Base-by-base conservation (phyloP, 2,113 vertebrate genomes). In the Oryzias curvinotus region DNA sequence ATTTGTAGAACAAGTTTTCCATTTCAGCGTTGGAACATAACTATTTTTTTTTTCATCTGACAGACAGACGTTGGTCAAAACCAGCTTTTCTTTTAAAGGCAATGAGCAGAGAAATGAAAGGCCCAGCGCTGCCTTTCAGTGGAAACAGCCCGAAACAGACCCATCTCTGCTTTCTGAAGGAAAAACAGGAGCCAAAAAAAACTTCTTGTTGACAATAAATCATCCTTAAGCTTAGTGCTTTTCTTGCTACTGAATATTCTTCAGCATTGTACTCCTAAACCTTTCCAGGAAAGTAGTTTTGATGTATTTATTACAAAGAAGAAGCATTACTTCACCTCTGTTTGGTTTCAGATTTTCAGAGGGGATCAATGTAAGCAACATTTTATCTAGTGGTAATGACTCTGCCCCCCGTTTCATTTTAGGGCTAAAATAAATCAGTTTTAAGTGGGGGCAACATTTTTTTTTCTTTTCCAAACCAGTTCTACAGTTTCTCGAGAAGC, bases 171-270 rank as follows among this genome's bases (percentile, higher is more conserved):
- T 87, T 83, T 79, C 78, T 82, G 53, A 6, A 57, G 52, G 65
- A 73, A 10, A 52, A n/a, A 5, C 52, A 16, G 16, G 26, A 56
- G 88, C 90, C 88, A 89, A 90, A 60, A 88, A 52, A 76, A 84
- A 85, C 87, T 83, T 55, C 73, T 74, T 80, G 54, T 71, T 78
- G 76, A 89, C 84, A 78, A 77, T 88, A 91, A 91, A 91, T 90
- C 87, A 88, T 84, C 80, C 75, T 46, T 26, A 47, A 67, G 70
- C 68, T 72, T 79, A 70, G 73, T 84, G 49, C 56, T 70, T 53
- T 65, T 63, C 63, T 68, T 72, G 87, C 88, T 85, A 84, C 90
- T 41, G 83, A 86, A 80, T 50, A 57, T 82, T 73, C 79, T 68
- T 66, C 52, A 70, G 61, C 54, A 46, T 80, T 80, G 76, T 28